Evolutionary conservation across 2,888 invertebrate genomes (phyloP).

Genomic region (Drosophila siamana): DNA sequence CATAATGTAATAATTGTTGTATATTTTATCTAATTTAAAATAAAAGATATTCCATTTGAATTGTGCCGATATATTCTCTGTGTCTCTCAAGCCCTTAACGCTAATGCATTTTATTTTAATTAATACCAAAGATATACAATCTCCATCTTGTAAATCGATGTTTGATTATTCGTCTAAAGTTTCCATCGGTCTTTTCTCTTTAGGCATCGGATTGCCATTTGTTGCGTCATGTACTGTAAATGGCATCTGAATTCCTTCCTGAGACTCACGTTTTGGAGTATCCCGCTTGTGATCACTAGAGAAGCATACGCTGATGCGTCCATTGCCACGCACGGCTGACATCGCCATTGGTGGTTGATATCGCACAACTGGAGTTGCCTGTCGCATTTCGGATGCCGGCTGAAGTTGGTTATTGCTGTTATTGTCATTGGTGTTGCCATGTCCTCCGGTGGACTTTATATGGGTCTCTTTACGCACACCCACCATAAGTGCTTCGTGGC

Average conservation of each 20-base stretch:
- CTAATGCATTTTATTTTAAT: conserved; percentile 2
- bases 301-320: conserved; percentile 82
- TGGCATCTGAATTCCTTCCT: conserved; percentile 63
- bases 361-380: conserved; percentile 71
- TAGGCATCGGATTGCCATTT: conserved; percentile 26
- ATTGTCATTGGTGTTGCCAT: conserved; percentile 24
- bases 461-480: conserved; percentile 79
- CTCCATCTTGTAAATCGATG: no score
- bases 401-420: conserved; percentile 30
- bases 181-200: conserved; percentile 51
- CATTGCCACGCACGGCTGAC: conserved; percentile 74
- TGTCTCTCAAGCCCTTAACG: not conserved
- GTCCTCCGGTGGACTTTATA: conserved; percentile 35
- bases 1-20: conserved; percentile 68
- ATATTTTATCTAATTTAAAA: conserved; percentile 68
- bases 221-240: conserved; percentile 58
- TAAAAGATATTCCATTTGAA: conserved; percentile 63
- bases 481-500: conserved; percentile 80
- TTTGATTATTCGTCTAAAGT: conserved; percentile 53
- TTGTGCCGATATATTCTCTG: not conserved
- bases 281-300: conserved; percentile 73
- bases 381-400: conserved; percentile 44
- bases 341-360: conserved; percentile 61
- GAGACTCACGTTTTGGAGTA: conserved; percentile 84
- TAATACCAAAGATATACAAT: conserved; percentile 1